Base-by-base conservation (phyloP, 1,140 invertebrate species). In the Listronotus oregonensis region DNA sequence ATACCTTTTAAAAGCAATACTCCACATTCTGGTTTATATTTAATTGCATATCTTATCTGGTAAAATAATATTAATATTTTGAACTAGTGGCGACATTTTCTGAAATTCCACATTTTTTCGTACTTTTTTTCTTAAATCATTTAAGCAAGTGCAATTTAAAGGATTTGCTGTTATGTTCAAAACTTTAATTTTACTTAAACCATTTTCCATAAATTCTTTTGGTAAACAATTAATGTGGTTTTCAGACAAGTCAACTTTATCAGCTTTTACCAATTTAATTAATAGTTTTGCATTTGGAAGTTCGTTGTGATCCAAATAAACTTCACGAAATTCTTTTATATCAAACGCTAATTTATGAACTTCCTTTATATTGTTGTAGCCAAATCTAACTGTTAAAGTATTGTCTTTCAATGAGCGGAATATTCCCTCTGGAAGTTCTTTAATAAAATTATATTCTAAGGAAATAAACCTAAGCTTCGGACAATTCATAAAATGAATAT, bases 231-330 rank as follows among this genome's bases (percentile, higher is more conserved):
- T 52, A 17, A 72, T 57, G 10, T 60, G 54, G 21, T 72, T 69
- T 4, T 66, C 56, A 12, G 66, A 70, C 27, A 72, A 56, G 44
- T 70, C 64, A 34, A 72, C 58, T 11, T 66, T 34, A 7, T 66
- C 57, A 15, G 69, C 58, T 43, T 57, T 70, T 4, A 51, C 49
- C 31, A 72, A 46, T 17, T 67, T 70, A n/a, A 56, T 67, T n/a
- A 72, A 64, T 7, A 64, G 42, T 31, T 62, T 44, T 8, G 61
- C 68, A n/a, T 70, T 61, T 4, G 50, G 32, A 15, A 72, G 27
- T 51, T 70, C 59, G 15, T 72, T 72, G 37, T 69, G 66, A 31
- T 72, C 68, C 34, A 72, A 47, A 52, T 63, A 59, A 1, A 72
- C 54, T 49, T 67, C 58, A 11, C 63, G 42, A 39, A 70, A 70